Evolutionary conservation across 2,888 invertebrate genomes (phyloP), one percentile per base, ranked within the genome.

Genomic region (Macaria liturata): DNA sequence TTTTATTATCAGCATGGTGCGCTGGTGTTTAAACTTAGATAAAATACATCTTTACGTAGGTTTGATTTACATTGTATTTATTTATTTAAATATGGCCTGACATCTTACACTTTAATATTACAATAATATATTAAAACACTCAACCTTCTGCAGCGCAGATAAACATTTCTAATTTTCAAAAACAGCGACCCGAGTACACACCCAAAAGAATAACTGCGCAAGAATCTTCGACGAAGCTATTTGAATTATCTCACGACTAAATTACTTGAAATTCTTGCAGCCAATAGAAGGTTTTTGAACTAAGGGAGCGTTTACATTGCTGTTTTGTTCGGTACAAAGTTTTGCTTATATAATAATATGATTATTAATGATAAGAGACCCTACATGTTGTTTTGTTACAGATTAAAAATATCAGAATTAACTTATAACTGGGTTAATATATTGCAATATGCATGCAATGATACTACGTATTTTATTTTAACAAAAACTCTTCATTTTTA

Each of bases 261-360:
- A 67, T 66, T 67, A 59, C 62, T 42, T 53, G 44, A 50, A 53
- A 42, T 50, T 54, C 47, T 61, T 51, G 54, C 59, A 59, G 61
- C 58, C 57, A 55, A 63, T 43, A 61, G 62, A 52, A 65, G 63
- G 60, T 63, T 62, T 53, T 51, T 60, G 68, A 69, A 65, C 74
- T 66, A 32, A 58, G 51, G 64, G 62, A 49, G 32, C 4, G 9
- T 47, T 47, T 40, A 42, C 20, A 42, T 9, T 46, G 9, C 0
- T 30, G 30, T 37, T 9, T 1, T 46, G 8, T 48, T 31, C 4
- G 6, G 39, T 5, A 39, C 3, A 8, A 39, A 5, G 8, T 20
- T 8, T 39, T 7, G 39, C n/a, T n/a, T n/a, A n/a, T n/a, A n/a
- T n/a, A n/a, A 39, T 5, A 39, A 8, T 39, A 39, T 39, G n/a